Conservation (phyloP, 2,888 invertebrate species). For the Drosophila neotestacea region DNA sequence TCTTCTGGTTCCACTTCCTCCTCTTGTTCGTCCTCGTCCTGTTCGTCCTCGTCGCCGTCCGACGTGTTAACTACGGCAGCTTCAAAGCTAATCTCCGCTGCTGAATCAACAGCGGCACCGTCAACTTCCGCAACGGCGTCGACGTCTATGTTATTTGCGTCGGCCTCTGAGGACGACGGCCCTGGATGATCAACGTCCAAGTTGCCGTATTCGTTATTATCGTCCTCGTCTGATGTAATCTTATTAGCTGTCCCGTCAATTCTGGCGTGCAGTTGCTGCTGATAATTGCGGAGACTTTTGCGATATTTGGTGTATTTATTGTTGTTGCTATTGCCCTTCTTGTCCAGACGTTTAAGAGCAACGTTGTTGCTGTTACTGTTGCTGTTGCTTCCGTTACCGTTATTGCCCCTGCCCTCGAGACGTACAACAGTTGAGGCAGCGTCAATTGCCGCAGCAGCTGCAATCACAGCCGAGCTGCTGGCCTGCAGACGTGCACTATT, state of each 20-base stretch:
- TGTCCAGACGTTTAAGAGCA: constrained; percentile 41
- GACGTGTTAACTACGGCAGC: constrained; percentile 17
- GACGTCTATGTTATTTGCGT: constrained; percentile 10
- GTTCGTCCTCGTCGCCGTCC: constrained; percentile 57
- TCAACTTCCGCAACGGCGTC: constrained; percentile 10
- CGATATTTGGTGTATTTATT: constrained; percentile 72
- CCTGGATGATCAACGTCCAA: constrained; percentile 39
- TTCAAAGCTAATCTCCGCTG: constrained; percentile 20
- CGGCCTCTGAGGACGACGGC: constrained; percentile 36
- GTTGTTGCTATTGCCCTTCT: constrained; percentile 39
- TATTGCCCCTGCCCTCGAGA: constrained; percentile 24
- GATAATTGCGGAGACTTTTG: constrained; percentile 74
- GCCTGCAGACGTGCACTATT: constrained; percentile 48
- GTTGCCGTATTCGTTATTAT: constrained; percentile 32
- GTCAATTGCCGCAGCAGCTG: constrained; percentile 63
- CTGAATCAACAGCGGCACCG: constrained; percentile 18
- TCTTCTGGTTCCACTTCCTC: constrained; percentile 65
- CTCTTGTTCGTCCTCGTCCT: constrained; percentile 60
- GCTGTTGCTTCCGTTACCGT: constrained; percentile 27
- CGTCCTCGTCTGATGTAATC: constrained; percentile 23
- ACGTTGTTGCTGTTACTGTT: constrained; percentile 23
- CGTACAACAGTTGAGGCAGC: constrained; percentile 15
- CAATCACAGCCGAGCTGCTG: constrained; percentile 58
- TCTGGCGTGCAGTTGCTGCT: constrained; percentile 59
- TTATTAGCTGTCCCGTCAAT: constrained; percentile 43